These are phyloP conservation scores for Coracias cyanogaster DNA, from an alignment of 2,797 vertebrate species.

Conservation along the genomic window DNA sequence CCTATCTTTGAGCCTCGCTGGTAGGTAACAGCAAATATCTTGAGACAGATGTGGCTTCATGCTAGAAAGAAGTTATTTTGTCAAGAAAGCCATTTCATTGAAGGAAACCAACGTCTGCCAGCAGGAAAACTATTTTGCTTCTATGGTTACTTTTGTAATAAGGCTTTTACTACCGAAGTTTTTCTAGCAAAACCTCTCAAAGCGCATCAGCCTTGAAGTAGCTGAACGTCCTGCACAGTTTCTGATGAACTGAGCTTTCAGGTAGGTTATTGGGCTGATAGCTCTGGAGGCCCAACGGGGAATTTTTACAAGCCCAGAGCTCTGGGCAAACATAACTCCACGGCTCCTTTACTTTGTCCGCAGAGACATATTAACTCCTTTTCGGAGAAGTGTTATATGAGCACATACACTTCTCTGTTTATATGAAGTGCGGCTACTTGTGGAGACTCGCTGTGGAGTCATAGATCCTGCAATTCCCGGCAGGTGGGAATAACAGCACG, in stretches of 20 bases:
- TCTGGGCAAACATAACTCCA: background rate
- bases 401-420: background rate
- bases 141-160: background rate
- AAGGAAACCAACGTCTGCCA: background rate
- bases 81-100: background rate
- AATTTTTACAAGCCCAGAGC: background rate
- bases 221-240: rapidly evolving
- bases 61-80: background rate
- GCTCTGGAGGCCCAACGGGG: background rate
- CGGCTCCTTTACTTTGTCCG: rapidly evolving
- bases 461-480: background rate
- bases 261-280: background rate
- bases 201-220: background rate
- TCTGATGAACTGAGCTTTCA: background rate
- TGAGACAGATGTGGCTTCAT: rapidly evolving
- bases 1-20: background rate
- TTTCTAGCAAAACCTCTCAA: background rate
- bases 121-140: background rate
- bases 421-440: background rate
- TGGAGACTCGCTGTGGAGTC: background rate
- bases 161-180: background rate
- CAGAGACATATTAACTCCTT: background rate
- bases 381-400: background rate
- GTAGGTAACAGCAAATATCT: background rate
- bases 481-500: background rate